phyloP scores from a whole-genome alignment of 2,113 vertebrate species.

The Lathamus discolor region DNA sequence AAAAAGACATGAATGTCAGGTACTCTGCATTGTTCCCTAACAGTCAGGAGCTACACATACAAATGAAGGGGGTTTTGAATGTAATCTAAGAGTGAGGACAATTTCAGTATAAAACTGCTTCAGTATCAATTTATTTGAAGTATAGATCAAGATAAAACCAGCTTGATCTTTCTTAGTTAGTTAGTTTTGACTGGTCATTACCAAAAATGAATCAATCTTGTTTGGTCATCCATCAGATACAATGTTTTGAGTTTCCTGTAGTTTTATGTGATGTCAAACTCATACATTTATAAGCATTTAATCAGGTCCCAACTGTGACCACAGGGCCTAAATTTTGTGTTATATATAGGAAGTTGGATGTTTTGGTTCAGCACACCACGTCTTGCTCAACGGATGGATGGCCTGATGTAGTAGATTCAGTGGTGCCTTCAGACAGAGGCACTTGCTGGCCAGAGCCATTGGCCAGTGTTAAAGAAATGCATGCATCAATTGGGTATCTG shows the following conservation, averaged over 20 bases:
- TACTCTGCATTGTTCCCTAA: not conserved
- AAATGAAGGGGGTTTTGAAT: not conserved
- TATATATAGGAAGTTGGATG: fast-evolving
- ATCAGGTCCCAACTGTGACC: not conserved
- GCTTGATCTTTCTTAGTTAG: not conserved
- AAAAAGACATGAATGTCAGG: not conserved
- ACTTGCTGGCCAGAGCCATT: fast-evolving
- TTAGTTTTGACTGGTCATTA: not conserved
- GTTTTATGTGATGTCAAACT: not conserved
- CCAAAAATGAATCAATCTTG: not conserved
- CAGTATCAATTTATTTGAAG: not conserved
- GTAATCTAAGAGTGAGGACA: not conserved
- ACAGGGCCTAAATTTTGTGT: not conserved
- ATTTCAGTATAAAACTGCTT: not conserved
- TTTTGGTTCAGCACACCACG: fast-evolving
- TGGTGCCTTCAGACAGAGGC: not conserved
- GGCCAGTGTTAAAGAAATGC: fast-evolving
- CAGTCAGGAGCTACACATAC: not conserved
- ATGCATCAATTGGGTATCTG: fast-evolving
- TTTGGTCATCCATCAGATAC: not conserved
- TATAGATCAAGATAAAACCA: not conserved
- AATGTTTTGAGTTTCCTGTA: not conserved
- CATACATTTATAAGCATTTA: fast-evolving
- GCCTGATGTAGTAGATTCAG: not conserved
- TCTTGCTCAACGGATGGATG: too few relatives aligned